Evolutionary conservation across 1,140 invertebrate species (phyloP).

Genomic region (Drosophila albomicans): DNA sequence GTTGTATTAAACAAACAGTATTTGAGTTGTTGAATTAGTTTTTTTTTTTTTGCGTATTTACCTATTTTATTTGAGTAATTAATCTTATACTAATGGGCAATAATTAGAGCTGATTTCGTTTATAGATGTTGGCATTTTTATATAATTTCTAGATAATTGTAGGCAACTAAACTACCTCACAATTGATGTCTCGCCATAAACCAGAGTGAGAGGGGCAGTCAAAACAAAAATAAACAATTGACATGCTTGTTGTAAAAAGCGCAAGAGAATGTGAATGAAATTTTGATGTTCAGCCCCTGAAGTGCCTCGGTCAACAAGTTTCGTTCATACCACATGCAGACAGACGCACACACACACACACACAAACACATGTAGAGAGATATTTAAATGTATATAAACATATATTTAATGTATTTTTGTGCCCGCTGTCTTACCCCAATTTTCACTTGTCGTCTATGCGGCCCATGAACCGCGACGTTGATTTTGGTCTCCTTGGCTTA

Average conservation of each 20-base stretch:
- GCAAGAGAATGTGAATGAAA: constrained; percentile 13
- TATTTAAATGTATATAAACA: constrained; percentile 19
- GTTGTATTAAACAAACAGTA: too few species aligned
- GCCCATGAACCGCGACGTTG: background rate
- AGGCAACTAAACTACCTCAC: constrained; percentile 1
- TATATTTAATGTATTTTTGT: constrained; percentile 6
- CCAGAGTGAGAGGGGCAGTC: constrained; percentile 56
- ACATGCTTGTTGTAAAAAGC: constrained; percentile 16
- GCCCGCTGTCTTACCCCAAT: constrained; percentile 14
- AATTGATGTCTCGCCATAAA: too few species aligned
- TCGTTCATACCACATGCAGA: background rate
- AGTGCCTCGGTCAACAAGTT: constrained; percentile 22
- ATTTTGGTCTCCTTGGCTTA: background rate
- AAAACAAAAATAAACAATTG: constrained; percentile 55
- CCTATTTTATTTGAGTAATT: background rate
- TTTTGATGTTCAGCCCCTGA: background rate
- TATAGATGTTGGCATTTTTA: background rate
- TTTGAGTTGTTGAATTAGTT: too few species aligned
- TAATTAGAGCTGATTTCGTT: background rate
- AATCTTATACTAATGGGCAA: background rate
- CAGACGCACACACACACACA: background rate
- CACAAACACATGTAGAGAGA: background rate
- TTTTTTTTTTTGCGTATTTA: too few species aligned
- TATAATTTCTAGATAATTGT: background rate
- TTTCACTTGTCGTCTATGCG: constrained; percentile 24